Conservation (phyloP, 2,113 vertebrate genomes). For the Brienomyrus brachyistius region DNA sequence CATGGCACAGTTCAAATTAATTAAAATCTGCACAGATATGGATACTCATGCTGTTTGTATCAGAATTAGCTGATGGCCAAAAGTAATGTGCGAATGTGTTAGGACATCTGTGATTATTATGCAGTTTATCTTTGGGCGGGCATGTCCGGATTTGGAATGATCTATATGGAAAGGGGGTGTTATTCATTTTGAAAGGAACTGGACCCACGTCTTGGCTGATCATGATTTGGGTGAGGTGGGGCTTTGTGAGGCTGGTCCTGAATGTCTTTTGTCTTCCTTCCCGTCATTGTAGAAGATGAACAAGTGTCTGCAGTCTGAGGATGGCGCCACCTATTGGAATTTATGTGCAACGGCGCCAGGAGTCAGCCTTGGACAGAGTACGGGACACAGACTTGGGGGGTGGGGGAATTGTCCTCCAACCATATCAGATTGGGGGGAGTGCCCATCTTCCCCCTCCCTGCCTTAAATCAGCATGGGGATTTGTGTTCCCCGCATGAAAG, state of each 20-base stretch:
- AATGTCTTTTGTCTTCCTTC: neutral
- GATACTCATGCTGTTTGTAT: neutral
- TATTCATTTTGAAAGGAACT: neutral
- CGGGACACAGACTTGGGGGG: conserved; percentile 48
- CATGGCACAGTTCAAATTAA: neutral
- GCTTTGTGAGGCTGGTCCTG: neutral
- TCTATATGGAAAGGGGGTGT: neutral
- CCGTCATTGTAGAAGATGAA: conserved; percentile 76
- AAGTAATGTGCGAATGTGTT: neutral
- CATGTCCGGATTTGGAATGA: neutral
- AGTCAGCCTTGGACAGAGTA: conserved; percentile 46
- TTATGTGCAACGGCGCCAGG: conserved; percentile 49
- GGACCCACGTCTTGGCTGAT: neutral
- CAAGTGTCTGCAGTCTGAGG: conserved; percentile 94
- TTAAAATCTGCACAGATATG: neutral
- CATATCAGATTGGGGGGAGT: conserved; percentile 64
- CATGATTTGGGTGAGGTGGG: neutral
- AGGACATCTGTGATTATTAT: neutral
- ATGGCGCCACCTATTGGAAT: conserved; percentile 31
- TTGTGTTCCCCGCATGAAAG: conserved; percentile 77
- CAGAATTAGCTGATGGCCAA: neutral
- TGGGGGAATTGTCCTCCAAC: conserved; percentile 60
- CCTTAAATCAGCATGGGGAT: conserved; percentile 96
- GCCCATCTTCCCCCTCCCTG: conserved; percentile 75
- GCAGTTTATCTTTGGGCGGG: neutral